phyloP scores from a whole-genome alignment of 2,797 vertebrate genomes.

The Australoheros facetus region DNA sequence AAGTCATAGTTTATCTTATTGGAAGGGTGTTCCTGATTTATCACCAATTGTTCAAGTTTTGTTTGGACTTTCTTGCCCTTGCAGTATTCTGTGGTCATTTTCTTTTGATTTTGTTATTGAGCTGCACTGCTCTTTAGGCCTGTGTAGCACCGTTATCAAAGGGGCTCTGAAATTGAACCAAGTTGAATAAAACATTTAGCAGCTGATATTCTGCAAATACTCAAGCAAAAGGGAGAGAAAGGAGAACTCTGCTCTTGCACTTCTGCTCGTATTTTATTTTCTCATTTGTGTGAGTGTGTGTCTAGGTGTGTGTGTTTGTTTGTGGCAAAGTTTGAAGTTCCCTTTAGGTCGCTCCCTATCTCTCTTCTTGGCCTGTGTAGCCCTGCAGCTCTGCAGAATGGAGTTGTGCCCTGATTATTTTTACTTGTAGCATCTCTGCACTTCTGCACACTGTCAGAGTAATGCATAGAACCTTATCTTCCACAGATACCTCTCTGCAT shows the following conservation, averaged over 20 bases:
- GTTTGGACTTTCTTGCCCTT: constrained; percentile 19
- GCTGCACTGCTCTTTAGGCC: constrained; percentile 24
- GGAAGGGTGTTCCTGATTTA: constrained; percentile 10
- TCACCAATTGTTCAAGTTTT: not conserved
- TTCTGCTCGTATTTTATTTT: constrained; percentile 35
- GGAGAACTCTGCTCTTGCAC: constrained; percentile 26
- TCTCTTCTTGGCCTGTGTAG: constrained; percentile 33
- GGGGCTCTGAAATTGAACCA: constrained; percentile 40
- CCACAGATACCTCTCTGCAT: constrained; percentile 60
- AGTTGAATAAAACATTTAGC: constrained; percentile 71
- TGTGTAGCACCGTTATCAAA: constrained; percentile 45
- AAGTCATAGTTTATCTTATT: not conserved
- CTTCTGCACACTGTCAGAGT: constrained; percentile 46
- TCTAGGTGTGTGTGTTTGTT: not conserved
- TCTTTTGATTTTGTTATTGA: constrained; percentile 9
- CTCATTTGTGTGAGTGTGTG: constrained; percentile 14
- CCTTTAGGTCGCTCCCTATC: constrained; percentile 30
- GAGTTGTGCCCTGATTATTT: constrained; percentile 60
- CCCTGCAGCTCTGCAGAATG: constrained; percentile 51
- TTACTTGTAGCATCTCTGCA: constrained; percentile 52
- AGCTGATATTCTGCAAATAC: constrained; percentile 55
- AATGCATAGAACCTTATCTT: constrained; percentile 62
- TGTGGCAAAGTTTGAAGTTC: constrained; percentile 44
- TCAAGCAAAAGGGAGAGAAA: constrained; percentile 30
- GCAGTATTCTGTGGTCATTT: not conserved